Evolutionary conservation across 2,113 vertebrate genomes (phyloP).

Genomic region (Felis catus): DNA sequence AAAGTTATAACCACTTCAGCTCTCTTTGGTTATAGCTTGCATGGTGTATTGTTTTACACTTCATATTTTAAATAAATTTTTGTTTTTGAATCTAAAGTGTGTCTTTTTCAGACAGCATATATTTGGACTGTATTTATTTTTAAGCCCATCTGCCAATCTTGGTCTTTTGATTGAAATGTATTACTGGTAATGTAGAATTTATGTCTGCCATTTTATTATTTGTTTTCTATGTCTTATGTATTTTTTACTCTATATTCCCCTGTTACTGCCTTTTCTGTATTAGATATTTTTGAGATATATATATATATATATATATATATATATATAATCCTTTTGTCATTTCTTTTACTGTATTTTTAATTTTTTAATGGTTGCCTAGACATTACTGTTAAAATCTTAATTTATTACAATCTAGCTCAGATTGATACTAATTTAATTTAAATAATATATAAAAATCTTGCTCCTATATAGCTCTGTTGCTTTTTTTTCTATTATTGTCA

Average conservation of each 20-base stretch:
- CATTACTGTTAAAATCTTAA: not conserved
- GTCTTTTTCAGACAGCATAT: not conserved
- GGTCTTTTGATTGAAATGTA: not conserved
- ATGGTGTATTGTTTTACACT: not conserved
- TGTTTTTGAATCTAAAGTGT: not conserved
- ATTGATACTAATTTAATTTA: not conserved
- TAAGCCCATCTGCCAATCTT: not conserved
- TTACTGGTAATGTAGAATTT: not conserved
- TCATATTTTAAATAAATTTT: not conserved
- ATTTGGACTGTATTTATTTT: not conserved
- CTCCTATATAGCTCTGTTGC: not conserved
- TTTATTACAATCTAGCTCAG: not conserved
- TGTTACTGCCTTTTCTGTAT: not conserved
- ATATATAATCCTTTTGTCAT: not conserved
- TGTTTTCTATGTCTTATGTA: not conserved
- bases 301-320: too few species aligned
- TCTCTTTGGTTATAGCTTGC: not conserved
- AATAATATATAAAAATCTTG: not conserved
- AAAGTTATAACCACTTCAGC: not conserved
- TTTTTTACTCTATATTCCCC: not conserved
- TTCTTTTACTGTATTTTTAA: not conserved
- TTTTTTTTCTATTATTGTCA: not conserved
- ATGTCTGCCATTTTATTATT: not conserved
- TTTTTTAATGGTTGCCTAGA: not conserved
- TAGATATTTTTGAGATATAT: not conserved